Evolutionary conservation across 2,888 invertebrate genomes (phyloP), one percentile per base, ranked within the genome.

Genomic region (Elegia similella): DNA sequence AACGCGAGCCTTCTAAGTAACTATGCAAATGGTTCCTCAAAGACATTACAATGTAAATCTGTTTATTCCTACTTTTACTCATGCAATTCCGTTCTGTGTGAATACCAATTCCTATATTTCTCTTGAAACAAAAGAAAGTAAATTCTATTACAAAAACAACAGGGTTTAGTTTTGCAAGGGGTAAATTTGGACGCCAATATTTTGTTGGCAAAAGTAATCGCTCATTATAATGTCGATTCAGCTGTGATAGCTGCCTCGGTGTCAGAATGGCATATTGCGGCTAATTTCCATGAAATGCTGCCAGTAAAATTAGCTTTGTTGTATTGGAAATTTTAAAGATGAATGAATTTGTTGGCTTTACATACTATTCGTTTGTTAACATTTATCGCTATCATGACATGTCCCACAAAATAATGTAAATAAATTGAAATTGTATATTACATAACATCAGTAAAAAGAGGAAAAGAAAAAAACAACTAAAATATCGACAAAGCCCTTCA

Each of bases 31-130:
- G 67, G 67, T 73, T 65, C 66, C 62, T 59, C 67, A 67, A 70
- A 69, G 67, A 71, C 70, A 74, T 75, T 72, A 72, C 38, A 69
- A 76, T 76, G 75, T 68, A 75, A 76, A 77, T 76, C 69, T 64
- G 67, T 68, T 74, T 71, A 72, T 66, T 67, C 66, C 56, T 56
- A 61, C 62, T 59, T 59, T 68, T 69, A 65, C 64, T 62, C 38
- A 38, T 38, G 38, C 38, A 38, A 38, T 38, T 67, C 69, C 69
- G 67, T 38, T 38, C 70, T 65, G 67, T 69, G 63, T 64, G 63
- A 72, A 73, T 73, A 72, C 63, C 58, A 62, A 62, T 38, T 10
- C n/a, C 34, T 34, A 10, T 2, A 12, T 38, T 38, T 12, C 38
- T 1, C n/a, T 38, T 8, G 38, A 38, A 38, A 38, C n/a, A 38